A percentile compares a stretch with the other conserved stretches of the same genome.
phyloP scores from a whole-genome alignment of 2,113 vertebrate species.

The western clawed frog (Xenopus tropicalis) region DNA sequence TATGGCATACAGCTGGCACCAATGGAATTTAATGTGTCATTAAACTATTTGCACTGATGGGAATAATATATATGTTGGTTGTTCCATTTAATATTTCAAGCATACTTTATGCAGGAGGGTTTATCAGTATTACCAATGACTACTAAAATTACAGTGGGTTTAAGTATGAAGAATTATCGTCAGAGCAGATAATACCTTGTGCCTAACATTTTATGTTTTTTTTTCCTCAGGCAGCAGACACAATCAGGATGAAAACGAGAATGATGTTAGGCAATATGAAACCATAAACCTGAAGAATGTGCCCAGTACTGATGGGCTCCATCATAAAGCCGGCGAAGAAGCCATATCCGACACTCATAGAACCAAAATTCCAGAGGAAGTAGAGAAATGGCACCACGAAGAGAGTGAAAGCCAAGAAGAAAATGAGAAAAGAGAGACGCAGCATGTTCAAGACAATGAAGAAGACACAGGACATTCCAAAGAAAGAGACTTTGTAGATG shows the following conservation, averaged over 20 bases:
- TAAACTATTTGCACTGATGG: no score
- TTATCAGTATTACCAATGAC: no score
- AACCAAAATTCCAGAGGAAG: slow-evolving; percentile 54
- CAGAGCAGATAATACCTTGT: no score
- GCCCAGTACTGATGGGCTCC: slow-evolving; percentile 51
- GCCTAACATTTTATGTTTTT: neutral
- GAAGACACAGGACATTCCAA: slow-evolving; percentile 36
- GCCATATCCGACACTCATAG: slow-evolving; percentile 52
- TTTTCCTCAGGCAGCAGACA: slow-evolving; percentile 67
- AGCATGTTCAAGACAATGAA: slow-evolving; percentile 27
- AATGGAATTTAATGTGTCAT: no score
- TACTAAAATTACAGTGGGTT: no score
- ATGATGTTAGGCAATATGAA: slow-evolving; percentile 48
- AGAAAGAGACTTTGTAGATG: slow-evolving; percentile 33
- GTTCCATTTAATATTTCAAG: no score
- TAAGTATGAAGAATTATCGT: no score
- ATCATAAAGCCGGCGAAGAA: slow-evolving; percentile 48
- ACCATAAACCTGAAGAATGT: slow-evolving; percentile 55
- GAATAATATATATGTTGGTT: no score
- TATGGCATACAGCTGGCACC: no score
- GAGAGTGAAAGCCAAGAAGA: slow-evolving; percentile 50
- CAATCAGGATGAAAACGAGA: slow-evolving; percentile 63
- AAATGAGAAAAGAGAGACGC: slow-evolving; percentile 28
- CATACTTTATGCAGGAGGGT: no score
- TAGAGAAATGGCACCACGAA: slow-evolving; percentile 53